Conservation (phyloP, 2,113 vertebrate genomes). For the Hoplias malabaricus region DNA sequence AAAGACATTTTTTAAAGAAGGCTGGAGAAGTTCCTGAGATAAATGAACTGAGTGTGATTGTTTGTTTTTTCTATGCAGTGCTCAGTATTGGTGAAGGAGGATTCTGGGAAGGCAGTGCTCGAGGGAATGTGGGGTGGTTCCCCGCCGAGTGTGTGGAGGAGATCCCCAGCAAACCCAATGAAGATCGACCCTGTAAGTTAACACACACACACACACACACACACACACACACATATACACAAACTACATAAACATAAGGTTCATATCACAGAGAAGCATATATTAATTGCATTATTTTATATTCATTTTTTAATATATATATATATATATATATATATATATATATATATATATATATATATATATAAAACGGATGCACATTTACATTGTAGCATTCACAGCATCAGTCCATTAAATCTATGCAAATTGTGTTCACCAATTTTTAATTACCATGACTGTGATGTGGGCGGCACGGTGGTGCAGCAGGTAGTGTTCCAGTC, state of each 20-base stretch:
- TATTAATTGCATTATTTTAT: no score
- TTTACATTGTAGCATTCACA: no score
- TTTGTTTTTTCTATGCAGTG: constrained; percentile 64
- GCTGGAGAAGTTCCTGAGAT: not conserved
- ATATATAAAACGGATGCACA: no score
- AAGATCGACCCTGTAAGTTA: constrained; percentile 82
- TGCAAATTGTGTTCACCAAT: no score
- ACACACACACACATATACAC: not conserved
- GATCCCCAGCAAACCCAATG: constrained; percentile 79
- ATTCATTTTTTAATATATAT: no score
- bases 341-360: no score
- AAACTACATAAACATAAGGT: not conserved
- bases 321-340: no score
- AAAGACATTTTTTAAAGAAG: not conserved
- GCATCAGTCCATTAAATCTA: no score
- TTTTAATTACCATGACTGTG: no score
- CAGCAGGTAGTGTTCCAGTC: no score
- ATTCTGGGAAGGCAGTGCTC: constrained; percentile 89
- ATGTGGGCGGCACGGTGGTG: no score
- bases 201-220: constrained; percentile 7
- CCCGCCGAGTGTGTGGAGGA: constrained; percentile 89
- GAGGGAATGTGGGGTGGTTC: constrained; percentile 86
- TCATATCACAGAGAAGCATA: not conserved
- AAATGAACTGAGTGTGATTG: not conserved
- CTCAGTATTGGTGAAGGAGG: constrained; percentile 87